Conservation (phyloP, 2,113 vertebrate species). For the Arizona elegans region DNA sequence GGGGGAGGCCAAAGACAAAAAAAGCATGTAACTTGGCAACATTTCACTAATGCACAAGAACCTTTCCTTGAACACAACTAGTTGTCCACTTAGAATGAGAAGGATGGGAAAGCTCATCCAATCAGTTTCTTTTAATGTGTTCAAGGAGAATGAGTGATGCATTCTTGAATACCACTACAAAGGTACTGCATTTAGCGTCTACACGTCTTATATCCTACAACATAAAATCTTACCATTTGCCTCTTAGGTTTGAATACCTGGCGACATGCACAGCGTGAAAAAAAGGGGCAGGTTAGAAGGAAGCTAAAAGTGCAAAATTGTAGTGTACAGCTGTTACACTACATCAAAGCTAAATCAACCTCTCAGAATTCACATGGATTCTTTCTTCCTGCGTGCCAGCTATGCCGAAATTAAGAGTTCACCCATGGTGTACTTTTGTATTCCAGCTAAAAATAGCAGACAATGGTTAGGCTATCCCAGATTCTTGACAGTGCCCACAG, state of each 20-base stretch:
- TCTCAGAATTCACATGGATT: constrained; percentile 3
- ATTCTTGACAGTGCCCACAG: background rate
- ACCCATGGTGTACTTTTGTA: background rate
- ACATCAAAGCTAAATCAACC: constrained; percentile 23
- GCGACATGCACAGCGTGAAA: constrained; percentile 82
- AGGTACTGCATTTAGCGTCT: constrained; percentile 30
- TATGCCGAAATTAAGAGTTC: accelerated
- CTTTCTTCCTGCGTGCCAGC: background rate
- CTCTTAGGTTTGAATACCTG: constrained; percentile 92
- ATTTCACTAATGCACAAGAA: background rate
- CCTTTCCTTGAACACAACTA: background rate
- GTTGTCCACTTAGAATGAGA: constrained; percentile 13
- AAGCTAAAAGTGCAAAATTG: constrained; percentile 64
- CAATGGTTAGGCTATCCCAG: background rate
- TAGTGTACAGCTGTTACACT: constrained; percentile 31
- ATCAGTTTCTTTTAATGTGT: constrained; percentile 65
- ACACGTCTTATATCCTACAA: constrained; percentile 42
- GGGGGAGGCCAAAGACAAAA: constrained; percentile 25
- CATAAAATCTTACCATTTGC: constrained; percentile 87
- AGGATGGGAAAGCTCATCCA: constrained; percentile 17
- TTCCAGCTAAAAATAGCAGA: background rate
- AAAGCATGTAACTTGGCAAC: background rate
- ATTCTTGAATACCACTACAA: constrained; percentile 60
- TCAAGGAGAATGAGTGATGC: constrained; percentile 46
- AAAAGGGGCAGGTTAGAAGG: constrained; percentile 61